These are phyloP conservation scores for Arbacia lixula DNA, from an alignment of 53 echinoderm and acorn worm species.

Conservation along the genomic window DNA sequence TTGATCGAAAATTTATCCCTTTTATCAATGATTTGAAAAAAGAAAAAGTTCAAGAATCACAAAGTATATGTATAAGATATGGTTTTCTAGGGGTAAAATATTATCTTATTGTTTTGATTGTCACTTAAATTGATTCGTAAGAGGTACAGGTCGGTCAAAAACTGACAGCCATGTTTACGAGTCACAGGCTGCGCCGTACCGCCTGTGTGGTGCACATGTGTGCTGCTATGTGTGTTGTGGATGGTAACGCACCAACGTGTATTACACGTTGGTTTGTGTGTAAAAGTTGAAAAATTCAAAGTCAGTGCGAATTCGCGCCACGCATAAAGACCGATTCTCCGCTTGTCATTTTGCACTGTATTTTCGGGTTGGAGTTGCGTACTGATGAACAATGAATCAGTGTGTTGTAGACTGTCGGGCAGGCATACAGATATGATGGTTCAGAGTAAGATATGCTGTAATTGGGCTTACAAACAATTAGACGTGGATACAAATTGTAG, in stretches of 20 bases:
- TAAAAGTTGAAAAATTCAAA: conserved; percentile 45
- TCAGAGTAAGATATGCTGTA: no score
- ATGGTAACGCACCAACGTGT: not conserved
- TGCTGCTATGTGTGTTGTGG: not conserved
- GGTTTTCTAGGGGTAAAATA: no score
- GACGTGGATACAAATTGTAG: no score
- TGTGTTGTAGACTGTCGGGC: no score
- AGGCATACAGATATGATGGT: no score
- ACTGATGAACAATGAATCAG: not conserved
- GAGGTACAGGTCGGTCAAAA: not conserved
- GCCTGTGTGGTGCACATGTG: conserved; percentile 21
- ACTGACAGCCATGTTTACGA: not conserved
- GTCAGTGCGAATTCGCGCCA: conserved; percentile 47
- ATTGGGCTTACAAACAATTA: no score
- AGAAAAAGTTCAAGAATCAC: no score
- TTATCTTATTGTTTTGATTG: not conserved
- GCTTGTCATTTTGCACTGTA: conserved; percentile 31
- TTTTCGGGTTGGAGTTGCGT: conserved; percentile 26
- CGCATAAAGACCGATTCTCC: conserved; percentile 31
- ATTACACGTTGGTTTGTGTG: conserved; percentile 38
- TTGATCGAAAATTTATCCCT: conserved; percentile 11
- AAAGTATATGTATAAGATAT: no score
- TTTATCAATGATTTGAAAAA: no score
- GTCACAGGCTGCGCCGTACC: conserved; percentile 2
- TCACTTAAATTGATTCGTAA: not conserved